A percentile compares a stretch with the other conserved stretches of the same genome.
phyloP scores from a whole-genome alignment of 2,113 vertebrate genomes.

The Callipepla squamata region DNA sequence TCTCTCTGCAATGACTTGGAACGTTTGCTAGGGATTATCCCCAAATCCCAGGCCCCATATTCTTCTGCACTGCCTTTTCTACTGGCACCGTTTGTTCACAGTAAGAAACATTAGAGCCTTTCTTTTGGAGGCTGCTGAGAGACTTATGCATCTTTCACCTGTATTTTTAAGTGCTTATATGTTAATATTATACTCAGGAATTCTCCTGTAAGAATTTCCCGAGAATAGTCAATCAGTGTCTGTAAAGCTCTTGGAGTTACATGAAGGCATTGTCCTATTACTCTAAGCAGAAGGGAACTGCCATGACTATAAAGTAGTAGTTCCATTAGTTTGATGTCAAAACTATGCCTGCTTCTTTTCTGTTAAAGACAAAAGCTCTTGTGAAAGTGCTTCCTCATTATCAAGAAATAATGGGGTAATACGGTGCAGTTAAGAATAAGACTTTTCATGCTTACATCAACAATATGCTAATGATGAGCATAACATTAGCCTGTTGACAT shows the following conservation, averaged over 20 bases:
- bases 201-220: background rate
- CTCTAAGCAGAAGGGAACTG: background rate
- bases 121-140: background rate
- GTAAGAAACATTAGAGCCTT: background rate
- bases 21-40: conserved; percentile 29
- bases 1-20: conserved; percentile 6
- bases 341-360: background rate
- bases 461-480: conserved; percentile 14
- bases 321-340: conserved; percentile 45
- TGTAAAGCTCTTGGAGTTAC: background rate
- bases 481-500: conserved; percentile 2
- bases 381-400: conserved; percentile 52
- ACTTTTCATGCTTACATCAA: conserved; percentile 6
- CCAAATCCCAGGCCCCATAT: conserved; percentile 8
- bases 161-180: background rate
- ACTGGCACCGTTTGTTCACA: background rate
- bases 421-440: conserved; percentile 10
- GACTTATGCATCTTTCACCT: background rate
- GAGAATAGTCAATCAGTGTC: background rate
- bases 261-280: background rate
- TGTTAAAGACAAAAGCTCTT: conserved; percentile 50
- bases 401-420: conserved; percentile 5
- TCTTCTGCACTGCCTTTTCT: background rate
- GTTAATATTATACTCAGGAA: background rate
- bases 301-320: background rate